Evolutionary conservation across 2,888 invertebrate genomes (phyloP), one percentile per base, ranked within the genome.

Genomic region (Chaetoderma sp.): DNA sequence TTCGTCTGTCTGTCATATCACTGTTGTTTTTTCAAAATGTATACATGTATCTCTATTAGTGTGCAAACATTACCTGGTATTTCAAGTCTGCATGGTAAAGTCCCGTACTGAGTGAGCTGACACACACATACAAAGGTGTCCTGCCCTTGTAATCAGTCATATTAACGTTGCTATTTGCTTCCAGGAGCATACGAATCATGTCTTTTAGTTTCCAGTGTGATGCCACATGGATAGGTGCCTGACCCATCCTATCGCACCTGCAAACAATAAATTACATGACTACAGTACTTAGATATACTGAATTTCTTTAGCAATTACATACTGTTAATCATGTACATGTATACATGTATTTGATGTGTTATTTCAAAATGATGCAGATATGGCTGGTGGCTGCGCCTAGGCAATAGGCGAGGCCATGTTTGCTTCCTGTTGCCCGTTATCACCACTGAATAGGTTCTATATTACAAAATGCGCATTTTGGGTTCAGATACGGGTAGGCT

Each of bases 151-250:
- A 70, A 72, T 85, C 85, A 13, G 79, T 78, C 30, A 78, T 70
- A 69, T 84, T 82, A 27, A 83, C 81, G 55, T 81, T 72, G 36
- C 78, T 72, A 16, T 79, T 74, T 1, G 80, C 81, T 6, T 75
- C 71, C 23, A 85, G 74, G 23, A 83, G 71, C 47, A 84, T 74
- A 45, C 79, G 70, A 18, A 84, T 76, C 74, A 85, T 80, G 55
- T 82, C 82, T 52, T 78, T 79, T 10, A 84, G 76, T 67, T 85
- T 85, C 84, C 85, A 84, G 71, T 84, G 83, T 4, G 85, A 81
- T n/a, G 85, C 84, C 28, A 84, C 78, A 70, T 85, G 84, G 28
- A 85, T 75, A 10, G 85, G 84, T 5, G 82, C 80, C 60, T 82
- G 78, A 6, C 85, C 85, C 55, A 76, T 74, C 59, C 77, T 76